Percentiles rank a stretch among this genome's conserved stretches.
Conservation (phyloP, 2,888 invertebrate genomes). For the Charanyca ferruginea region DNA sequence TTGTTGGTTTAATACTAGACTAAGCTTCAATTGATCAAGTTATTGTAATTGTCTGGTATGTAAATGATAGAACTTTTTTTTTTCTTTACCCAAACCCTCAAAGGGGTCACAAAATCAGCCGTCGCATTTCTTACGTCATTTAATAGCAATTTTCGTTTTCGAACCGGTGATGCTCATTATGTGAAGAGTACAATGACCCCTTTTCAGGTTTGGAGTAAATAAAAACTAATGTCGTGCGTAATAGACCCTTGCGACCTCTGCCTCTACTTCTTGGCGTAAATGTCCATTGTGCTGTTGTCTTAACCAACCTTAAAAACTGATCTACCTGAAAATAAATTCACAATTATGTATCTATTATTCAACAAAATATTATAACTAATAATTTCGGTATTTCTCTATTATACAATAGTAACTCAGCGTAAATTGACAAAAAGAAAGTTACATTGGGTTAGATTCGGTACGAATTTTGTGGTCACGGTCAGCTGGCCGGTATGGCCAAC, state of each 20-base stretch:
- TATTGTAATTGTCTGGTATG: too few species aligned
- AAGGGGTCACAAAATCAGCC: too few species aligned
- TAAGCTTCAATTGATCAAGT: too few species aligned
- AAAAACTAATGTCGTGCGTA: neutral
- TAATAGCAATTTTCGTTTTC: too few species aligned
- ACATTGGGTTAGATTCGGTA: slow-evolving; percentile 76
- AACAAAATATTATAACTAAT: slow-evolving; percentile 62
- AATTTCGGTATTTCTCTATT: slow-evolving; percentile 70
- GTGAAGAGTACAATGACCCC: neutral
- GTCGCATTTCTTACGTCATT: too few species aligned
- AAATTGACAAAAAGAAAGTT: slow-evolving; percentile 80
- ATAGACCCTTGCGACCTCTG: neutral
- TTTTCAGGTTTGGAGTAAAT: neutral
- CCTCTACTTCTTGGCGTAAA: neutral
- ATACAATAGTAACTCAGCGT: slow-evolving; percentile 77
- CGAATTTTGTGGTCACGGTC: slow-evolving; percentile 85
- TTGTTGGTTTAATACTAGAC: too few species aligned
- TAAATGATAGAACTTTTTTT: too few species aligned
- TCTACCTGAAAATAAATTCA: slow-evolving; percentile 22
- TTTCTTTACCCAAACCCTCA: too few species aligned
- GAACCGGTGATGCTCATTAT: too few species aligned
- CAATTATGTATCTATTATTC: slow-evolving; percentile 61
- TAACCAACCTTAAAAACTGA: slow-evolving; percentile 6
- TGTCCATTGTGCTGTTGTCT: too few species aligned
- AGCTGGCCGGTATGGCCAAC: slow-evolving; percentile 71